Conservation (phyloP, 2,797 vertebrate species). For the Apodemus agrarius region DNA sequence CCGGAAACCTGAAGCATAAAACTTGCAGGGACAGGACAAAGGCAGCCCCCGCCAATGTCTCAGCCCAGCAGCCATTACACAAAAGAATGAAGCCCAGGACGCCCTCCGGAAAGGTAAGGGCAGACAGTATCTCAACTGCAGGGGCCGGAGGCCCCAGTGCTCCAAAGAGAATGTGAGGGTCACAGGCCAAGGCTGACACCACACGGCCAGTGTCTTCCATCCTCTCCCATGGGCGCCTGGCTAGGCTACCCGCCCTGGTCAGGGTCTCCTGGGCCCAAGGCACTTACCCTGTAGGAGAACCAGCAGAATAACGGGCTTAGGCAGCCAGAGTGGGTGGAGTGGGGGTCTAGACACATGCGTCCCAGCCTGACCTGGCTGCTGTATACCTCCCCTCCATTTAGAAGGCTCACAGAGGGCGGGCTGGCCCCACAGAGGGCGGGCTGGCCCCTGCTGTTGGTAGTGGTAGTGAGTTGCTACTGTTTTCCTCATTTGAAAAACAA, state of each 20-base stretch:
- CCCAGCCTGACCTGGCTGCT: background rate
- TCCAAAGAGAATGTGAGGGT: background rate
- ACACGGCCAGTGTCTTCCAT: fast-evolving
- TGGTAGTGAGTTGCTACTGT: background rate
- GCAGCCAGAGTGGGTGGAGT: background rate
- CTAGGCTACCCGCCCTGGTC: background rate
- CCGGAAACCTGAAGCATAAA: background rate
- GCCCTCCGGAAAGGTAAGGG: background rate
- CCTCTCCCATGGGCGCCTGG: fast-evolving
- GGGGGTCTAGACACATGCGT: background rate
- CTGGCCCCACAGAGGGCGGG: background rate
- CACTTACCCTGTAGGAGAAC: background rate
- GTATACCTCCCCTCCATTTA: background rate
- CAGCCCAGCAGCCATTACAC: background rate
- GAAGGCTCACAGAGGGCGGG: background rate
- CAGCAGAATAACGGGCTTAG: background rate
- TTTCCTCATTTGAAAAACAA: background rate
- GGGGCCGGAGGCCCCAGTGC: background rate
- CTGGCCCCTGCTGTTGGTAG: background rate
- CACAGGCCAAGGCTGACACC: background rate
- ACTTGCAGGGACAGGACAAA: background rate
- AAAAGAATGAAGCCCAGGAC: background rate
- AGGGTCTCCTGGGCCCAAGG: background rate
- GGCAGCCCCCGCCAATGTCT: background rate
- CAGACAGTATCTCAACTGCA: background rate